phyloP scores from a whole-genome alignment of 2,888 invertebrate genomes.

The Linnaemya vulpina region DNA sequence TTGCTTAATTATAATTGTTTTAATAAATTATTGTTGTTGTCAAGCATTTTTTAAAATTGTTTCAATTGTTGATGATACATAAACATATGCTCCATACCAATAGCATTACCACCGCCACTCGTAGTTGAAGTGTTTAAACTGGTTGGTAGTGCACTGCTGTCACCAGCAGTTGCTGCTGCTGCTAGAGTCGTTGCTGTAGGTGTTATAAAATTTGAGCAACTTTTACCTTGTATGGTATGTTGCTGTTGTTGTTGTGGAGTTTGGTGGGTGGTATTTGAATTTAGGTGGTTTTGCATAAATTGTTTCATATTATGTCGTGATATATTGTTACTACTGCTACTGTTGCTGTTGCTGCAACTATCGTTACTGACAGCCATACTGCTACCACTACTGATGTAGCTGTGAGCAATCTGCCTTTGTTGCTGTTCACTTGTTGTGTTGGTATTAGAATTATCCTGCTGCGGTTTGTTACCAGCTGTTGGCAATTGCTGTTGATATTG shows the following conservation, averaged over 20 bases:
- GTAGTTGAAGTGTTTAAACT: slow-evolving; percentile 33
- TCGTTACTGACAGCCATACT: slow-evolving; percentile 37
- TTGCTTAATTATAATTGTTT: slow-evolving; percentile 16
- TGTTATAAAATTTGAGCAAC: slow-evolving; percentile 64
- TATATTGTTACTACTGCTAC: slow-evolving; percentile 25
- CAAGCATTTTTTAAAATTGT: slow-evolving; percentile 66
- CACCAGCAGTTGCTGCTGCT: slow-evolving; percentile 18
- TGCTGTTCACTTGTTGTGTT: slow-evolving; percentile 54
- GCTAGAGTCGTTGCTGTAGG: slow-evolving; percentile 26
- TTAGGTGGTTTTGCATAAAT: slow-evolving; percentile 79
- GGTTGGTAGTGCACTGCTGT: slow-evolving; percentile 4
- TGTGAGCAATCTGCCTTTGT: slow-evolving; percentile 66
- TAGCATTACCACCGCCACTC: slow-evolving; percentile 27
- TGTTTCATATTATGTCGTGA: slow-evolving; percentile 68
- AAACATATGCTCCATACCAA: slow-evolving; percentile 63
- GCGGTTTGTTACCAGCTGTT: slow-evolving; percentile 54
- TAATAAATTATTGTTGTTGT: slow-evolving; percentile 30
- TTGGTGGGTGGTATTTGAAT: slow-evolving; percentile 72
- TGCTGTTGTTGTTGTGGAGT: slow-evolving; percentile 65
- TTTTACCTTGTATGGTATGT: slow-evolving; percentile 57
- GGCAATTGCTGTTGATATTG: slow-evolving; percentile 64
- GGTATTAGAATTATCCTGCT: slow-evolving; percentile 58
- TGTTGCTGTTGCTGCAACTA: slow-evolving; percentile 73
- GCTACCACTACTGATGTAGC: slow-evolving; percentile 52
- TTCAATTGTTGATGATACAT: slow-evolving; percentile 74